These are phyloP conservation scores for Brachyistius frenatus DNA, from an alignment of 2,113 vertebrate species.

Conservation along the genomic window DNA sequence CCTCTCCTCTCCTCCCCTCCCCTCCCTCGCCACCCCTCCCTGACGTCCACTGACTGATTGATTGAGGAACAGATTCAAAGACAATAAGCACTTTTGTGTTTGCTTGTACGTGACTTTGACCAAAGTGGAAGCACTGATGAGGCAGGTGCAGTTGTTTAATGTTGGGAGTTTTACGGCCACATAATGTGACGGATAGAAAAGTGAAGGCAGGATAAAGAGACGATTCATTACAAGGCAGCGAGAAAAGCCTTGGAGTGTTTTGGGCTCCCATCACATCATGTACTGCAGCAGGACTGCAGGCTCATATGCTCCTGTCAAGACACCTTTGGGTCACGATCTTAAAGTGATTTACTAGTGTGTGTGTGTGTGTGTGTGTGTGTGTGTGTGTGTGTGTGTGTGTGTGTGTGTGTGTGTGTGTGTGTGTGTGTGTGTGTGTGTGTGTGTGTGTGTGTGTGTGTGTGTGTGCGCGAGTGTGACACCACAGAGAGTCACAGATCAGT, in stretches of 20 bases:
- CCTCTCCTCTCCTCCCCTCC: conserved; percentile 1
- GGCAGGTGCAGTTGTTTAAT: conserved; percentile 1
- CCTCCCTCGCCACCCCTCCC: background rate
- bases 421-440: background rate
- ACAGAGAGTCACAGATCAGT: conserved; percentile 61
- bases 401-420: conserved; percentile 9
- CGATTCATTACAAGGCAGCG: conserved; percentile 50
- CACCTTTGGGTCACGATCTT: conserved; percentile 61
- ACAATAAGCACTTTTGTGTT: conserved; percentile 47
- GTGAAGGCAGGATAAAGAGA: conserved; percentile 55
- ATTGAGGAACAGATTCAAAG: conserved; percentile 51
- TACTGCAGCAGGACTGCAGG: conserved; percentile 57
- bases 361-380: background rate
- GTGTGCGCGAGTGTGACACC: conserved; percentile 19
- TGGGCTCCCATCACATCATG: conserved; percentile 66
- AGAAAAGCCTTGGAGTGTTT: conserved; percentile 60
- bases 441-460: conserved; percentile 12
- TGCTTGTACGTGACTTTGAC: conserved; percentile 31
- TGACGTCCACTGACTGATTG: conserved; percentile 65
- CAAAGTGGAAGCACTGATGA: conserved; percentile 6
- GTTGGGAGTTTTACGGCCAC: conserved; percentile 1
- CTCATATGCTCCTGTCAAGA: conserved; percentile 69
- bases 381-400: conserved; percentile 9
- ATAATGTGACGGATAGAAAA: conserved; percentile 45
- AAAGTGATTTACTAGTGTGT: conserved; percentile 67